Evolutionary conservation across 2,888 invertebrate genomes (phyloP).

Genomic region (Acanthococcus lagerstroemiae): DNA sequence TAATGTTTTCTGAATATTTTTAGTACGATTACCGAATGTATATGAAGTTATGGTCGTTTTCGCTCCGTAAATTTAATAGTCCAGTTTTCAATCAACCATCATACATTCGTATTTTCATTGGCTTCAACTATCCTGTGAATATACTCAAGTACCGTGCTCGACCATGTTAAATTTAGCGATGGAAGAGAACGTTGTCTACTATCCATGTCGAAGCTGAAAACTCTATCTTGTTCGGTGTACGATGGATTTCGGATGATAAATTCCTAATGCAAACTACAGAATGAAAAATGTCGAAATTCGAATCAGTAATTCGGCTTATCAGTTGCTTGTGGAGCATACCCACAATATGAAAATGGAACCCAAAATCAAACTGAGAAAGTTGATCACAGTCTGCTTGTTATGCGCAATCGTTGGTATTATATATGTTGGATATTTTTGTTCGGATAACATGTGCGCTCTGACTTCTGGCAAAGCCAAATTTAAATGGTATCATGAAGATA

Average conservation of each 20-base stretch:
- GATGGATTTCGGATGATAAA: conserved; percentile 20
- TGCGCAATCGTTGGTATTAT: conserved; percentile 75
- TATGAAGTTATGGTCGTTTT: no score
- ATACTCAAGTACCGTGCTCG: no score
- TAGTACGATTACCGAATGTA: no score
- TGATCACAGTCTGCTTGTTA: conserved; percentile 20
- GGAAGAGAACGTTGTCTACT: no score
- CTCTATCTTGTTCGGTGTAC: neutral
- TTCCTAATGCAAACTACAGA: neutral
- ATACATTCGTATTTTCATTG: no score
- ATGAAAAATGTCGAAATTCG: neutral
- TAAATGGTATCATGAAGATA: neutral
- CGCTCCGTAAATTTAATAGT: no score
- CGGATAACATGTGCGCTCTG: conserved; percentile 59
- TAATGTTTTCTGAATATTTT: no score
- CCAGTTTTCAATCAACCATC: no score
- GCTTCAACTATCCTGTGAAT: no score
- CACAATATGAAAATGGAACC: conserved; percentile 16
- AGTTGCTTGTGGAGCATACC: neutral
- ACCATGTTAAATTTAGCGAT: no score
- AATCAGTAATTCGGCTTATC: neutral
- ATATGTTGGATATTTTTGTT: conserved; percentile 81
- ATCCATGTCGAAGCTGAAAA: no score
- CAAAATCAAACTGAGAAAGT: conserved; percentile 27
- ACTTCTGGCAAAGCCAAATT: conserved; percentile 32